phyloP scores from a whole-genome alignment of 2,888 invertebrate species.

The Folsomia manolachei region DNA sequence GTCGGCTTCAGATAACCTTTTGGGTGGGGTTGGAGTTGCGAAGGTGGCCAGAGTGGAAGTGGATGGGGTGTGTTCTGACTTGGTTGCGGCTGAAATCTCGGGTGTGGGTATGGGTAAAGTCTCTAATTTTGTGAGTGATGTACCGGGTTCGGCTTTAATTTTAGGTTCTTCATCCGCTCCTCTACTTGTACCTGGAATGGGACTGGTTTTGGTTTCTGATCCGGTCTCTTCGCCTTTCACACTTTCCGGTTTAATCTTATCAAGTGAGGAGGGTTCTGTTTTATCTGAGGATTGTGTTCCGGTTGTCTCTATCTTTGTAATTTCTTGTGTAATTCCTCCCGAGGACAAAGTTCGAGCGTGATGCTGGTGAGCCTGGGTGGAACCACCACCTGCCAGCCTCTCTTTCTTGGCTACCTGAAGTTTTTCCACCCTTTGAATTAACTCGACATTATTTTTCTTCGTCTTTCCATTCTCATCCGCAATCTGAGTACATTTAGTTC shows the following conservation, averaged over 20 bases:
- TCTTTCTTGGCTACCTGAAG: constrained; percentile 10
- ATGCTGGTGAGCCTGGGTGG: too few relatives aligned
- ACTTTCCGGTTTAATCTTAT: neutral
- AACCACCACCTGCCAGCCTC: neutral
- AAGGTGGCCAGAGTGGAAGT: constrained; percentile 6
- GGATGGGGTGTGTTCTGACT: neutral
- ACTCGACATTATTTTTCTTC: constrained; percentile 38
- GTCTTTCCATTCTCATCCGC: constrained; percentile 77
- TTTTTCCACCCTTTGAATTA: neutral
- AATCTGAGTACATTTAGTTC: constrained; percentile 84
- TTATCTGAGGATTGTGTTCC: neutral
- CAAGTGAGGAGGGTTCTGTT: neutral
- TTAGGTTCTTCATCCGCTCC: neutral
- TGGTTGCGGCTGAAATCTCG: neutral
- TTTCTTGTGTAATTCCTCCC: neutral
- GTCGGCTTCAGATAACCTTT: constrained; percentile 61
- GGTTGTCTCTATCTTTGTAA: neutral
- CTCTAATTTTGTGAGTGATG: neutral
- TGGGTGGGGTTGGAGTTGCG: constrained; percentile 27
- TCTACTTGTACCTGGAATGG: neutral
- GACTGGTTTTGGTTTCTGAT: neutral
- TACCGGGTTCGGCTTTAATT: neutral
- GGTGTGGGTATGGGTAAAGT: neutral
- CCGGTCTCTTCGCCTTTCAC: neutral
- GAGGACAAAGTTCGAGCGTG: too few relatives aligned